Percentiles rank a stretch among this genome's conserved stretches.
Conservation (phyloP, 2,797 vertebrate genomes). For the Onychomys arenicola region DNA sequence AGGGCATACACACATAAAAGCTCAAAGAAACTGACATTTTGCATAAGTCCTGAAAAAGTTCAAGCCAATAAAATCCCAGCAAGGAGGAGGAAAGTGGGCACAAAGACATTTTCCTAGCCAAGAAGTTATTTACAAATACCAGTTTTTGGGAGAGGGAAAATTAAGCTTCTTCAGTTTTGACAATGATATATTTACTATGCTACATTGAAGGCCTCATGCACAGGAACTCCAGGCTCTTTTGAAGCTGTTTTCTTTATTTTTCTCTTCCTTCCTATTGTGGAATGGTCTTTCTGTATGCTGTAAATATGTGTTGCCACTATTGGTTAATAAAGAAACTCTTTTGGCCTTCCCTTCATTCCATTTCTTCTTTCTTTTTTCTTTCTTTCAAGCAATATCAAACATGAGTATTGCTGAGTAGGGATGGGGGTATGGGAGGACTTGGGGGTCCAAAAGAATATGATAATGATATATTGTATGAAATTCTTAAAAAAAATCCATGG, state of each 20-base stretch:
- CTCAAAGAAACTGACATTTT: background rate
- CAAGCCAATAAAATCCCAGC: background rate
- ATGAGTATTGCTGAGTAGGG: background rate
- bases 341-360: too few species aligned
- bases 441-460: background rate
- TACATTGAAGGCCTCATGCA: background rate
- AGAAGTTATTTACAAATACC: background rate
- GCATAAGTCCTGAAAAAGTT: background rate
- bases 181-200: background rate
- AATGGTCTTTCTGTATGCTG: too few species aligned
- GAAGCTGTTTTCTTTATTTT: background rate
- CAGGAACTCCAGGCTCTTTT: too few species aligned
- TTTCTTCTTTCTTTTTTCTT: too few species aligned
- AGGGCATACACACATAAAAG: background rate
- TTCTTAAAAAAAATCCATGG: background rate
- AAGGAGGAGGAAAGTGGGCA: background rate
- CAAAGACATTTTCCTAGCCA: background rate
- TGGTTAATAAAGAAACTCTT: too few species aligned
- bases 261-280: too few species aligned
- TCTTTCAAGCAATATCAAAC: too few species aligned
- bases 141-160: background rate
- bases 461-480: background rate
- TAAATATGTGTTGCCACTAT: too few species aligned
- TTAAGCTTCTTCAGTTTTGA: background rate
- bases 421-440: background rate